Conservation (phyloP, 2,888 invertebrate species). For the Melanargia galathea region DNA sequence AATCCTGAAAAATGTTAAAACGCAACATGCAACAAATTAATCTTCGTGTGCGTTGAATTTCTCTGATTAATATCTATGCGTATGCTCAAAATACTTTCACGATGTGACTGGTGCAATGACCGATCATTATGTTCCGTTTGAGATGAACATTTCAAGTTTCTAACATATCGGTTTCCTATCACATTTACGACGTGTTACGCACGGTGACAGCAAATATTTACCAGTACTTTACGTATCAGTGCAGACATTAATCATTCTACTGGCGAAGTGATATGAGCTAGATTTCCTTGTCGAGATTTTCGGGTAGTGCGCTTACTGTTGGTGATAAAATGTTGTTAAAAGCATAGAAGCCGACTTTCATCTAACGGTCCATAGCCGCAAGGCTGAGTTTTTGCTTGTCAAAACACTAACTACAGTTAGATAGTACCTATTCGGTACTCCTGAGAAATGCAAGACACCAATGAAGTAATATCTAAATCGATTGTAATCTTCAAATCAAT, state of each 20-base stretch:
- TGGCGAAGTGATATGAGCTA: constrained; percentile 21
- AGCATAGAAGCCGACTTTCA: constrained; percentile 51
- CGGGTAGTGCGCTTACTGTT: constrained; percentile 8
- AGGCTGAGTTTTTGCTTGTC: constrained; percentile 72
- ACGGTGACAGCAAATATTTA: constrained; percentile 22
- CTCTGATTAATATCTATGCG: constrained; percentile 18
- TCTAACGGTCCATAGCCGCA: constrained; percentile 61
- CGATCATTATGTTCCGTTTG: constrained; percentile 38
- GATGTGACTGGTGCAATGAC: constrained; percentile 39
- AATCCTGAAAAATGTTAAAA: constrained; percentile 12
- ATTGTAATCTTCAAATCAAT: constrained; percentile 49
- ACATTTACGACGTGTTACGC: constrained; percentile 33
- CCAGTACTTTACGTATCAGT: constrained; percentile 17
- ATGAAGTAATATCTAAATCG: constrained; percentile 39
- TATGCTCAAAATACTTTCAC: constrained; percentile 34
- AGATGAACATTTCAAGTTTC: constrained; percentile 36
- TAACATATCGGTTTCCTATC: constrained; percentile 41
- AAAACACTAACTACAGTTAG: constrained; percentile 63
- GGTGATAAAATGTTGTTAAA: constrained; percentile 33
- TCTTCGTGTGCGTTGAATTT: constrained; percentile 24
- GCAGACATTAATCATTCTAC: constrained; percentile 27
- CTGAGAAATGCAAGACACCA: constrained; percentile 33
- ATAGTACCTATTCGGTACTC: constrained; percentile 45
- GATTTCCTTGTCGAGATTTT: constrained; percentile 33
- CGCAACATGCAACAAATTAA: background rate